These are phyloP conservation scores for Chaetogeoica ovagalla DNA, from an alignment of 2,888 invertebrate species.

Conservation along the genomic window DNA sequence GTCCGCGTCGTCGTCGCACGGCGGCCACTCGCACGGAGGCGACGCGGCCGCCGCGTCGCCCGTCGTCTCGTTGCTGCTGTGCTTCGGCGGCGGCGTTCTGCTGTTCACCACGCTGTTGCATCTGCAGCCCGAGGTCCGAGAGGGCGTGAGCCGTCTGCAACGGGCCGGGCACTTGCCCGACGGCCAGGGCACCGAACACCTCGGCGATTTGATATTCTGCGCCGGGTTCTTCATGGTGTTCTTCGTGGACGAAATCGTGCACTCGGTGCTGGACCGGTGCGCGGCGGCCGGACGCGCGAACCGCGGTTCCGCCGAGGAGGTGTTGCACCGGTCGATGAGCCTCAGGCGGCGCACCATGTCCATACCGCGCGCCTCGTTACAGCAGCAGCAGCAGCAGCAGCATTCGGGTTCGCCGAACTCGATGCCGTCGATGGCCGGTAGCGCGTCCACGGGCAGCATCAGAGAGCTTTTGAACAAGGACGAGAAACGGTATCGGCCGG, in stretches of 20 bases:
- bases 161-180: slow-evolving; percentile 61
- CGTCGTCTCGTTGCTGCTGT: slow-evolving; percentile 65
- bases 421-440: slow-evolving; percentile 48
- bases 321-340: slow-evolving; percentile 64
- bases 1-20: slow-evolving; percentile 14
- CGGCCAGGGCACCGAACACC: slow-evolving; percentile 60
- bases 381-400: slow-evolving; percentile 22
- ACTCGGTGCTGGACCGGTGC: slow-evolving; percentile 62
- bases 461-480: slow-evolving; percentile 57
- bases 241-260: slow-evolving; percentile 67
- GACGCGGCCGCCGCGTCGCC: slow-evolving; percentile 57
- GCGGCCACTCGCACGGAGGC: slow-evolving; percentile 53
- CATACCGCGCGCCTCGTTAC: slow-evolving; percentile 58
- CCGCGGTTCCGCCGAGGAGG: slow-evolving; percentile 58
- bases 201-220: slow-evolving; percentile 67
- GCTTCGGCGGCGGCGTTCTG: slow-evolving; percentile 70
- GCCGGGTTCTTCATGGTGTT: slow-evolving; percentile 69
- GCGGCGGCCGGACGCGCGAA: slow-evolving; percentile 56
- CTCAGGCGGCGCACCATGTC: slow-evolving; percentile 61
- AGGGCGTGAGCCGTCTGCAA: slow-evolving; percentile 63
- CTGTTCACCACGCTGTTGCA: slow-evolving; percentile 70
- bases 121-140: slow-evolving; percentile 69
- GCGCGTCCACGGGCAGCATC: slow-evolving; percentile 57
- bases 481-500: slow-evolving; percentile 30
- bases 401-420: slow-evolving; percentile 40